Evolutionary conservation across 2,113 vertebrate species (phyloP), one percentile per base, ranked within the genome.

Genomic region (Melanotaenia duboulayi): DNA sequence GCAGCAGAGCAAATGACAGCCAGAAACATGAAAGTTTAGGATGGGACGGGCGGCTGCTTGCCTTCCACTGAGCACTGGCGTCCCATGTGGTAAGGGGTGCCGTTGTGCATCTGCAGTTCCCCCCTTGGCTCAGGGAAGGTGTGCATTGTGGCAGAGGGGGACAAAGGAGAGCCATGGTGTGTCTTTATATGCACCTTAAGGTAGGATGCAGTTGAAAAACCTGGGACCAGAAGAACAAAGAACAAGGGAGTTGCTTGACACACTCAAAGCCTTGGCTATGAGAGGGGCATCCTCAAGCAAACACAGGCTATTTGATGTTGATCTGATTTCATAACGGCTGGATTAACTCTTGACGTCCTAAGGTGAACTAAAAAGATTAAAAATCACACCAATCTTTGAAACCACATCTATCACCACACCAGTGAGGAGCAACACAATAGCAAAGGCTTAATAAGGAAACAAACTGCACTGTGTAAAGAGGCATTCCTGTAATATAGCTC

Each of bases 111-210:
- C 95, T 97, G 96, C 92, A 95, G 94, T 89, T 97, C 96, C 76
- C 89, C 85, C 95, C 95, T 95, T 90, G 96, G 95, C 92, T 96
- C 97, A 91, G 96, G 96, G 96, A 97, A 97, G 94, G 95, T 93
- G 94, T 97, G 96, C 81, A 91, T 86, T 88, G 92, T 74, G 95
- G 96, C 83, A 79, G 92, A 86, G 79, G 89, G 91, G 85, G 91
- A 96, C 94, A 97, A 95, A 93, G 96, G 94, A 93, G 97, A 95
- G 95, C 97, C 96, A 92, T 99, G 98, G 95, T 99, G 97, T 91
- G 96, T 97, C 98, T 99, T 99, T 96, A 98, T 96, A 94, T 99
- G 98, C 96, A 98, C 98, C 96, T 99, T 99, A 97, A 99, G 97
- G 96, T 99, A 99, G 95, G 98, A 99, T 88, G 98, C 96, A 94